These are phyloP conservation scores for Rhingia campestris DNA, from an alignment of 2,888 invertebrate genomes.

Conservation along the genomic window DNA sequence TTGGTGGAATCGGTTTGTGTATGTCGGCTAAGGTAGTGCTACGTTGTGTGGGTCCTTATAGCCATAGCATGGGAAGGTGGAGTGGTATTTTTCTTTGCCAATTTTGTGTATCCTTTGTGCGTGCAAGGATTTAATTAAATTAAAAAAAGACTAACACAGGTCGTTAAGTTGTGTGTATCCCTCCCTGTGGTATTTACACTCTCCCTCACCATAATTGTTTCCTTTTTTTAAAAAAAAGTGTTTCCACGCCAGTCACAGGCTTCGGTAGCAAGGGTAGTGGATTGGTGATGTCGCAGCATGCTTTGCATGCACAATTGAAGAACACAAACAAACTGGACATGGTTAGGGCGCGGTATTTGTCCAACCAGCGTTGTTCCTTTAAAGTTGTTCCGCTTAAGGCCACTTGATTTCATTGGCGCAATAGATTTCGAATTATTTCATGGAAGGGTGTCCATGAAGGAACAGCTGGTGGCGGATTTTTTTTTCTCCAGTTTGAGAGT, in stretches of 20 bases:
- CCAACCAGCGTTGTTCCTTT: conserved; percentile 17
- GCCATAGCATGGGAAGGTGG: conserved; percentile 51
- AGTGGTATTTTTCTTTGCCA: conserved; percentile 44
- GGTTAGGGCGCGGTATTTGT: conserved; percentile 62
- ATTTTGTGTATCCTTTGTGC: conserved; percentile 47
- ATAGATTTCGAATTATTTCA: neutral
- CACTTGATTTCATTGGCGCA: conserved; percentile 27
- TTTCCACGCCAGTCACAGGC: neutral
- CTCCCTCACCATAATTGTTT: conserved; percentile 38
- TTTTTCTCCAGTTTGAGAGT: neutral
- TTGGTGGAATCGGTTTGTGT: neutral
- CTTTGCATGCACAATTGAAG: conserved; percentile 64
- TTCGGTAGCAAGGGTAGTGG: neutral
- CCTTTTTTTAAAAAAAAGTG: conserved; percentile 11
- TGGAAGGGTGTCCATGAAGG: neutral
- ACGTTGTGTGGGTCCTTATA: neutral
- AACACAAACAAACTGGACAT: conserved; percentile 63
- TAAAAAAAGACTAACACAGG: conserved; percentile 47
- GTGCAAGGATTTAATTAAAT: conserved; percentile 73
- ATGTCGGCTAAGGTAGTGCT: conserved; percentile 24
- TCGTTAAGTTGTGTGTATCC: conserved; percentile 50
- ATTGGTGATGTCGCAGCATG: neutral
- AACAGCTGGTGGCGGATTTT: conserved; percentile 47
- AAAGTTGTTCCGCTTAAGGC: conserved; percentile 37
- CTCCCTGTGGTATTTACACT: conserved; percentile 59